Conservation (phyloP, 2,797 vertebrate genomes). For the Helicolenus hilgendorfi region DNA sequence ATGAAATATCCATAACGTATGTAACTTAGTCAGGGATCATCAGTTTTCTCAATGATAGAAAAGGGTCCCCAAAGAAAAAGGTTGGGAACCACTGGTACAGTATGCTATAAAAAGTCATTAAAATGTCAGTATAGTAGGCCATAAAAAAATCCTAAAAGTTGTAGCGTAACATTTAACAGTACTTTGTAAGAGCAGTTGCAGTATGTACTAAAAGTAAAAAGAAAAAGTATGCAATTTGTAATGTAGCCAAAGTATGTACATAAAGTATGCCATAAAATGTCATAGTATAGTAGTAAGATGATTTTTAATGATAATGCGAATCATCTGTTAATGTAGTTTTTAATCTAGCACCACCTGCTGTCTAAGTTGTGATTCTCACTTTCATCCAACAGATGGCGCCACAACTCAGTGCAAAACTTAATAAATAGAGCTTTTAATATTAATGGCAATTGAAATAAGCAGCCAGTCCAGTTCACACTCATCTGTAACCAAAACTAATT, state of each 20-base stretch:
- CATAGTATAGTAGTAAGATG: not conserved
- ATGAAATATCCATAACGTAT: too few species aligned
- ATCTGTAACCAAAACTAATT: not conserved
- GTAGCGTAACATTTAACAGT: not conserved
- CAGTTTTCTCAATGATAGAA: too few species aligned
- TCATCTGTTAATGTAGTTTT: not conserved
- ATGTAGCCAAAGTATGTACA: too few species aligned
- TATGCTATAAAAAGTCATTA: not conserved
- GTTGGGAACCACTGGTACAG: not conserved
- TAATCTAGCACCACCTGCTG: not conserved
- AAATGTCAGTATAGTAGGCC: not conserved
- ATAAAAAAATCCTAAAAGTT: not conserved
- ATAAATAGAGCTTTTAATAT: not conserved
- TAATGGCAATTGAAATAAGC: not conserved
- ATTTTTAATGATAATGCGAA: too few species aligned
- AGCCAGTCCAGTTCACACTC: not conserved
- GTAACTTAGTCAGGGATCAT: too few species aligned
- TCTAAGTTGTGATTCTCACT: not conserved
- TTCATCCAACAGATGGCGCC: slow-evolving; percentile 63
- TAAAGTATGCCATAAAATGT: not conserved
- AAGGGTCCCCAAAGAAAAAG: too few species aligned
- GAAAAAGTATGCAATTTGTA: too few species aligned
- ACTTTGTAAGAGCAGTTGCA: too few species aligned
- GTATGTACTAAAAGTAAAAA: too few species aligned
- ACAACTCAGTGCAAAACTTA: not conserved